A percentile compares a stretch with the other conserved stretches of the same genome.
These are phyloP conservation scores for Peromyscus nudipes DNA, from an alignment of 2,797 vertebrate species.

Conservation along the genomic window DNA sequence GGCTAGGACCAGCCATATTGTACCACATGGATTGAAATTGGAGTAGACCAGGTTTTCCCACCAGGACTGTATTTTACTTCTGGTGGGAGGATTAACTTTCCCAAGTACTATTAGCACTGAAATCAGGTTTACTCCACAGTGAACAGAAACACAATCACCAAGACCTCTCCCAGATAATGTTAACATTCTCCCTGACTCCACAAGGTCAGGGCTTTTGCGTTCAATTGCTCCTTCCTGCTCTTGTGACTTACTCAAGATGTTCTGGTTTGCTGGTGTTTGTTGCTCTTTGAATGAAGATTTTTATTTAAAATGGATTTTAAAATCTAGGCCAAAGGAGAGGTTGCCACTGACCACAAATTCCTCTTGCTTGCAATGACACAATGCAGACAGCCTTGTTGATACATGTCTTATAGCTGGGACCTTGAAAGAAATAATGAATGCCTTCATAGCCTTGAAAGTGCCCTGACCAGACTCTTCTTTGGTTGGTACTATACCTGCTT, in stretches of 20 bases:
- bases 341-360: slow-evolving; percentile 35
- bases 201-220: not conserved
- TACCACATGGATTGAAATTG: not conserved
- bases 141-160: not conserved
- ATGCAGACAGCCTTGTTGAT: not conserved
- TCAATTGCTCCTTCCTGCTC: not conserved
- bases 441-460: not conserved
- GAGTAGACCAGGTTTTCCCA: not conserved
- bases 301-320: slow-evolving; percentile 75
- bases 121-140: not conserved
- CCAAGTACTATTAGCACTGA: not conserved
- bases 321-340: slow-evolving; percentile 60
- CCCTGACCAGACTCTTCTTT: not conserved
- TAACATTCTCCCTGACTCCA: not conserved
- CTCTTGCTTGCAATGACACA: slow-evolving; percentile 47
- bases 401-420: not conserved
- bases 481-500: not conserved
- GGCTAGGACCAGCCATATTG: not conserved
- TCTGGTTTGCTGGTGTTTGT: not conserved
- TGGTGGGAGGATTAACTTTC: slow-evolving; percentile 21
- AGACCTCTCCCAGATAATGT: not conserved
- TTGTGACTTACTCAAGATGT: slow-evolving; percentile 53
- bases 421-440: slow-evolving; percentile 31
- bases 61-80: not conserved
- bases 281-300: slow-evolving; percentile 64